These are phyloP conservation scores for Anolis apletophallus DNA, from an alignment of 2,797 vertebrate genomes.

Conservation along the genomic window DNA sequence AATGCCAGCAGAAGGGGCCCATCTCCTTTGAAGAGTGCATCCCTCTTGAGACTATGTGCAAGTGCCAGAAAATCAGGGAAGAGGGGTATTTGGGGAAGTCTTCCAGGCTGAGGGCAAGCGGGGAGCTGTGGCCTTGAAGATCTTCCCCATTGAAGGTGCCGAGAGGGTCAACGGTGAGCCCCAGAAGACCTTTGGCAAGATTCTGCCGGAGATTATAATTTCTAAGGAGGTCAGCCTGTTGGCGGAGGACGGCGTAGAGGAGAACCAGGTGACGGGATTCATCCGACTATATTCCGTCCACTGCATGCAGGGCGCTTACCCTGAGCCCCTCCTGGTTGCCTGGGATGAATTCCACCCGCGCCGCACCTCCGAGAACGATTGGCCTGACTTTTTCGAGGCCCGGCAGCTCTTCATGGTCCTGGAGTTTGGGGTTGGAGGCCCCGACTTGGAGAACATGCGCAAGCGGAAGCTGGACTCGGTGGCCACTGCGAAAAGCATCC, in stretches of 20 bases:
- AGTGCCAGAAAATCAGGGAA: constrained; percentile 92
- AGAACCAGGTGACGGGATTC: constrained; percentile 87
- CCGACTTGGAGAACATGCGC: constrained; percentile 88
- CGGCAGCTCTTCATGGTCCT: constrained; percentile 91
- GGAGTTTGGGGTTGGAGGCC: constrained; percentile 95
- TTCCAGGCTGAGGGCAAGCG: constrained; percentile 82
- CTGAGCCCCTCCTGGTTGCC: constrained; percentile 85
- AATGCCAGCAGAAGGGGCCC: constrained; percentile 88
- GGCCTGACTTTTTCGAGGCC: constrained; percentile 86
- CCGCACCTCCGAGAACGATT: constrained; percentile 88
- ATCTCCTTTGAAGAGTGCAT: constrained; percentile 88
- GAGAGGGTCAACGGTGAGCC: constrained; percentile 89
- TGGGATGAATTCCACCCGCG: constrained; percentile 88
- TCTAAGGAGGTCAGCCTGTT: constrained; percentile 95
- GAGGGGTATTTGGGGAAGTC: constrained; percentile 97
- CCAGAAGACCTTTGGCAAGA: constrained; percentile 94
- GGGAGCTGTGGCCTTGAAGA: constrained; percentile 87
- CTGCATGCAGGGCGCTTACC: constrained; percentile 92
- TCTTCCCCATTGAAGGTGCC: constrained; percentile 92
- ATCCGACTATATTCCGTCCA: constrained; percentile 84
- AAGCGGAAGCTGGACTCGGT: constrained; percentile 79
- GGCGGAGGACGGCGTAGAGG: constrained; percentile 74
- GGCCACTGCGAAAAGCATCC: constrained; percentile 83
- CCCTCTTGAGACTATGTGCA: constrained; percentile 77
- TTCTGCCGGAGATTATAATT: constrained; percentile 96